Conservation (phyloP, 92 coral and sea anemone species). For the Parazoanthus swiftii region DNA sequence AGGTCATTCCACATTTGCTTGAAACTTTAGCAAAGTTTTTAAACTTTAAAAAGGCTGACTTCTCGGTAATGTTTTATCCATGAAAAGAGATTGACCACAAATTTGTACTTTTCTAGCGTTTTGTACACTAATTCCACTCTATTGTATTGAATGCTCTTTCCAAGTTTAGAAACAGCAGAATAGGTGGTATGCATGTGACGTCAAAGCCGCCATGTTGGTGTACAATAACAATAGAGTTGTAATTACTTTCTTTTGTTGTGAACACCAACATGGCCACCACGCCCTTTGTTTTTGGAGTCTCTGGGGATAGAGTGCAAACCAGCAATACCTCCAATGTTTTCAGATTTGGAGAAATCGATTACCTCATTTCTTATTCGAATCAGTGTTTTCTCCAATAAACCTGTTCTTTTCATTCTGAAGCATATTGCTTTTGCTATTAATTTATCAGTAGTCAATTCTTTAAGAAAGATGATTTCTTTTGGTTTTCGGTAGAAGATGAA, state of each 20-base stretch:
- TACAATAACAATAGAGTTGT: too few relatives aligned
- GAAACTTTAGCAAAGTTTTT: too few relatives aligned
- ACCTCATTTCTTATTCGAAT: not conserved
- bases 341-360: not conserved
- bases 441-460: slow-evolving; percentile 36
- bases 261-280: too few relatives aligned
- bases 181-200: too few relatives aligned
- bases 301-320: too few relatives aligned
- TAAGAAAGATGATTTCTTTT: not conserved
- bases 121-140: not conserved
- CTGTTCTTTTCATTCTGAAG: not conserved
- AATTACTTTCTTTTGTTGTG: too few relatives aligned
- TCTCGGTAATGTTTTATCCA: not conserved
- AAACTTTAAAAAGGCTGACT: too few relatives aligned
- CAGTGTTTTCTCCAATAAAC: not conserved
- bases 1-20: too few relatives aligned
- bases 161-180: not conserved
- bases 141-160: not conserved
- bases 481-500: slow-evolving; percentile 15
- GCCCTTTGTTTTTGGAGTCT: too few relatives aligned
- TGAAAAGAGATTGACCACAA: not conserved
- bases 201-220: too few relatives aligned
- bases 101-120: not conserved
- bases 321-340: not conserved
- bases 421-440: slow-evolving; percentile 17